These are phyloP conservation scores for Rana temporaria DNA, from an alignment of 2,113 vertebrate species.

Conservation along the genomic window DNA sequence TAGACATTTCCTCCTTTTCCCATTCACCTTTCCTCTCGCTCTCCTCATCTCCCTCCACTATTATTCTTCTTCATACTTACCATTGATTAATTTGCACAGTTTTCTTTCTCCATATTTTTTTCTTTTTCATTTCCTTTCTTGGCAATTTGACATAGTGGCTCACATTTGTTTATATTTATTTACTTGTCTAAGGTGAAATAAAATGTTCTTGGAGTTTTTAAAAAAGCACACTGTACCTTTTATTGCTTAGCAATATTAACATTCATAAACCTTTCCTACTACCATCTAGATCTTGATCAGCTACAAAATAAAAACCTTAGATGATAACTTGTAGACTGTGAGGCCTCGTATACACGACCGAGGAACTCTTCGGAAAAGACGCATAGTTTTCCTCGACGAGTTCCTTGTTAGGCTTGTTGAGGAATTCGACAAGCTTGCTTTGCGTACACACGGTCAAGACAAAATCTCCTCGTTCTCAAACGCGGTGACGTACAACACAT, in stretches of 20 bases:
- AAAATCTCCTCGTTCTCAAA: no score
- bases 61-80: conserved; percentile 2
- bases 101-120: conserved; percentile 13
- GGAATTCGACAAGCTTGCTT: no score
- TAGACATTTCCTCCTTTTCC: conserved; percentile 23
- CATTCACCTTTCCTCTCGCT: conserved; percentile 1
- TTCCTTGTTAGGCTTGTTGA: no score
- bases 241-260: background rate
- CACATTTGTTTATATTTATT: conserved; percentile 32
- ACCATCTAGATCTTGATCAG: background rate
- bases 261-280: background rate
- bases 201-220: background rate
- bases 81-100: conserved; percentile 37
- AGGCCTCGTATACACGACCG: no score
- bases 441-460: no score
- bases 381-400: no score
- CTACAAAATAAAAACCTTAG: no score
- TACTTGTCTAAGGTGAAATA: conserved; percentile 21
- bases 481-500: no score
- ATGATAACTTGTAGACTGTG: no score
- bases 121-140: conserved; percentile 23
- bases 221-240: background rate
- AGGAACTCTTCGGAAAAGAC: no score
- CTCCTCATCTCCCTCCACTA: conserved; percentile 4
- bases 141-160: conserved; percentile 23